These are phyloP conservation scores for Phrynocephalus versicolor DNA, from an alignment of 2,113 vertebrate genomes.

Conservation along the genomic window DNA sequence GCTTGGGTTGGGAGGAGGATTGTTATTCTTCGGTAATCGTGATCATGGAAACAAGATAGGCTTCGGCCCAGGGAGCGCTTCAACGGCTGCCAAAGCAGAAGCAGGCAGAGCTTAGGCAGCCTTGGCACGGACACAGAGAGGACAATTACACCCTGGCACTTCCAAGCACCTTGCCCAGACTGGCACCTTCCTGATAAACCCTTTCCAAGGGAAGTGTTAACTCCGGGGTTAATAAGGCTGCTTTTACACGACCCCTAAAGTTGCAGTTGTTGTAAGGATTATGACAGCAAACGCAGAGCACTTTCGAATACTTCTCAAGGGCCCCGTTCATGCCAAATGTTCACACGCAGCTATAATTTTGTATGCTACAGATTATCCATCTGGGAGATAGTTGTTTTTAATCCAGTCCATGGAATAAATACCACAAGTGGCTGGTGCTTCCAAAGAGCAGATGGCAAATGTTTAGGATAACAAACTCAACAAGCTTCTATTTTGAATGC, in stretches of 20 bases:
- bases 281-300: neutral
- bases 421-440: neutral
- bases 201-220: neutral
- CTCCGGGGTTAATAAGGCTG: too few relatives aligned
- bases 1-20: slow-evolving; percentile 68
- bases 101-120: neutral
- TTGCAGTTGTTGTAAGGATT: neutral
- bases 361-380: neutral
- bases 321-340: neutral
- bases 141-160: neutral
- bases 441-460: rapidly evolving
- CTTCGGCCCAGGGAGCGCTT: slow-evolving; percentile 58
- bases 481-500: too few relatives aligned
- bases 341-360: neutral
- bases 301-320: neutral
- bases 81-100: slow-evolving; percentile 50
- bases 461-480: too few relatives aligned
- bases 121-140: neutral
- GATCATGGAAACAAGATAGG: slow-evolving; percentile 61
- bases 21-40: slow-evolving; percentile 68
- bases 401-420: neutral
- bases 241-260: too few relatives aligned
- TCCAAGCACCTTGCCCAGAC: neutral
- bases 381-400: neutral
- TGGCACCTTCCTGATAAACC: neutral